phyloP scores from a whole-genome alignment of 1,140 invertebrate species.

The Scylla paramamosain region DNA sequence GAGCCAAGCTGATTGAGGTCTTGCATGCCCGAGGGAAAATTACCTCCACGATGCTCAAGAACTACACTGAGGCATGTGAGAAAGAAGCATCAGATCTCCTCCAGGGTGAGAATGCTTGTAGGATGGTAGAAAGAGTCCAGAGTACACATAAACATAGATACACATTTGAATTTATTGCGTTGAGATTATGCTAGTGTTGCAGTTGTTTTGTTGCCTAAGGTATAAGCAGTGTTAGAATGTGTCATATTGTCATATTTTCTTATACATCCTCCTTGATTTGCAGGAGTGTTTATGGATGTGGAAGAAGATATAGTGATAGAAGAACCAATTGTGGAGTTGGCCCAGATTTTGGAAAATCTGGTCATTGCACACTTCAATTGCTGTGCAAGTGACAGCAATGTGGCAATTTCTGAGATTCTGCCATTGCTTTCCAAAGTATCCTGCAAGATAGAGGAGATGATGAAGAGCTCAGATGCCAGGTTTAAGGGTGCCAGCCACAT shows the following conservation, averaged over 20 bases:
- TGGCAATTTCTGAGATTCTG: not conserved
- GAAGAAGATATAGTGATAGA: slow-evolving; percentile 33
- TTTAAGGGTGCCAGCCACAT: not conserved
- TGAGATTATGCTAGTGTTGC: too few relatives aligned
- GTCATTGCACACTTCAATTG: not conserved
- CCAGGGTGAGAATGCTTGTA: not conserved
- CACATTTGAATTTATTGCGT: too few relatives aligned
- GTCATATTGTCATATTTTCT: not conserved
- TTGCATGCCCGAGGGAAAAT: slow-evolving; percentile 48
- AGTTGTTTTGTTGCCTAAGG: too few relatives aligned
- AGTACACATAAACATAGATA: too few relatives aligned
- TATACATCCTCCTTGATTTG: not conserved
- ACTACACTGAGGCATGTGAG: slow-evolving; percentile 52
- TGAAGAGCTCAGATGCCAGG: not conserved
- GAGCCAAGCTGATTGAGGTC: slow-evolving; percentile 4
- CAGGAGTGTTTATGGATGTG: slow-evolving; percentile 42
- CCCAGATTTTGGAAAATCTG: not conserved
- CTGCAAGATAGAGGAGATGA: slow-evolving; percentile 57
- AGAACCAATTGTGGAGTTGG: slow-evolving; percentile 40
- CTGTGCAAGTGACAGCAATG: not conserved
- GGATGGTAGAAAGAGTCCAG: too few relatives aligned
- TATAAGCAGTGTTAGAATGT: too few relatives aligned
- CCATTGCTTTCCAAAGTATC: slow-evolving; percentile 41
- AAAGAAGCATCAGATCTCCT: slow-evolving; percentile 40
- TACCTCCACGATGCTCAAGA: slow-evolving; percentile 19